These are phyloP conservation scores for Lobophora halterata DNA, from an alignment of 2,888 invertebrate genomes.

Conservation along the genomic window DNA sequence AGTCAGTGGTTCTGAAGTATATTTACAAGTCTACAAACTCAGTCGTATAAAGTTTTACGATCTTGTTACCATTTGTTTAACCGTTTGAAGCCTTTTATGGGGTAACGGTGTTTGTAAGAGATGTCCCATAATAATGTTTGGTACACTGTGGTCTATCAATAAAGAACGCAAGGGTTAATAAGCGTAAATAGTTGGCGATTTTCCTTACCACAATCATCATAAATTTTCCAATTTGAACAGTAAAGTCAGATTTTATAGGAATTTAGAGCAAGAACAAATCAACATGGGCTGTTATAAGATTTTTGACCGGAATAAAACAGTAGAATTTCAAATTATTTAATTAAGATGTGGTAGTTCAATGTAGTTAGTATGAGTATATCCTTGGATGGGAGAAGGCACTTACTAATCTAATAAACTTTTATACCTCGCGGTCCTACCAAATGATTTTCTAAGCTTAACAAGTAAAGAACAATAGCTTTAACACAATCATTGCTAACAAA, in stretches of 20 bases:
- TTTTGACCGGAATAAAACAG: no score
- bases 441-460: neutral
- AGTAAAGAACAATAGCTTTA: constrained; percentile 15
- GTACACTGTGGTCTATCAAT: constrained; percentile 8
- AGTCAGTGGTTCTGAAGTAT: constrained; percentile 26
- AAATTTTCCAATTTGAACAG: no score
- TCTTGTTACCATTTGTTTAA: constrained; percentile 29
- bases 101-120: constrained; percentile 12
- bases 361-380: neutral
- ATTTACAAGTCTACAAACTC: constrained; percentile 24
- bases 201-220: no score
- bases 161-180: constrained; percentile 3
- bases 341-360: neutral
- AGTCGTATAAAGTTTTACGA: constrained; percentile 31
- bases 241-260: no score
- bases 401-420: no score
- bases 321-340: no score
- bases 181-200: no score
- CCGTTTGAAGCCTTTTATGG: constrained; percentile 17
- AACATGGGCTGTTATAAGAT: no score
- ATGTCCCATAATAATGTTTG: constrained; percentile 13
- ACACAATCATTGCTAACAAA: constrained; percentile 24
- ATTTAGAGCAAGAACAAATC: no score
- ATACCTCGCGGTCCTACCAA: no score
- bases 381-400: no score